Base-by-base conservation (phyloP, 1,140 invertebrate species). In the Battus philenor region DNA sequence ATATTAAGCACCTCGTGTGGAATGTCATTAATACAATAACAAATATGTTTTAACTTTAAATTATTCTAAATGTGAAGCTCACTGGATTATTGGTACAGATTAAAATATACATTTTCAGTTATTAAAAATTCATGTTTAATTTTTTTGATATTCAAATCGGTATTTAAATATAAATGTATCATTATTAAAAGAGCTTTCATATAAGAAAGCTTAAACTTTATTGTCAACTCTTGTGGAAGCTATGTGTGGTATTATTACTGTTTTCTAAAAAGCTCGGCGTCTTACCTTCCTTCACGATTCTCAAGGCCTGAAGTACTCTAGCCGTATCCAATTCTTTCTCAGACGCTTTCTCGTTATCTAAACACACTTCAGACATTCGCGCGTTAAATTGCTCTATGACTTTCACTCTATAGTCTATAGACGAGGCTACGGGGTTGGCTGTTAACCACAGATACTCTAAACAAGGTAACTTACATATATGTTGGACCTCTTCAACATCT, bases 291-390 rank as follows among this genome's bases (percentile, higher is more conserved):
- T 85, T 86, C 0, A 87, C 79, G 2, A 85, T 91, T 62, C 93
- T 89, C 38, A 98, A 86, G 0, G 96, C 96, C 72, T 96, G 93
- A 30, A 97, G 82, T 7, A 98, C 92, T 22, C 95, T 91, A 0
- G 97, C 95, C 7, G 94, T 97, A 68, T 98, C 96, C 30, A 97
- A 74, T 82, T 98, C 97, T 59, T 93, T 93, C 68, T 95, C 92
- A 15, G 93, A 92, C 0, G 95, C 91, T 56, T 91, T 93, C 63
- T 96, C 92, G 71, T 95, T 95, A 68, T 98, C 97, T 31, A 98
- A 78, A 71, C 90, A 93, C 27, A 97, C 89, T 54, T 95, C 91
- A 20, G 88, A 76, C 47, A 93, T 93, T 32, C 94, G 87, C 26
- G 90, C 88, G 30, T 93, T 93, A 69, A 97, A 96, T 41, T 92